Base-by-base conservation (phyloP, 2,797 vertebrate species). In the Semaprochilodus insignis region DNA sequence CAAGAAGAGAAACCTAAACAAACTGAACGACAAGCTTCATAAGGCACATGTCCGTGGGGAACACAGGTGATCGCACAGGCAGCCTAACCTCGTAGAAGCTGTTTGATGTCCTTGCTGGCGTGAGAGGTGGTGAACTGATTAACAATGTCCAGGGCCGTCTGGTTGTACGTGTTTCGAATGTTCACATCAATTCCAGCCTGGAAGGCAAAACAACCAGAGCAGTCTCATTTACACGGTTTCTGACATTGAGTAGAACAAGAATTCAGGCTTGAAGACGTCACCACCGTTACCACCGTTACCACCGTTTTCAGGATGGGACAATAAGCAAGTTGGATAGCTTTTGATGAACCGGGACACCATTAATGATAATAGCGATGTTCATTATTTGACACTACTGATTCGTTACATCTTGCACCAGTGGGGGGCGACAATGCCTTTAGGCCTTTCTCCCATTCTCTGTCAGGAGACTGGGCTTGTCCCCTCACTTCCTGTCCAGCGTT, bases 51-150 rank as follows among this genome's bases (percentile, higher is more conserved):
- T 10, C n/a, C n/a, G 7, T 19, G 31, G 31, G 31, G 16, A 62
- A 1, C 25, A 51, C 13, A 70, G 15, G 7, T 7, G 4, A 72
- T 7, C 11, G 8, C 25, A 73, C 2, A 55, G 16, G 8, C 51
- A 57, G 16, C 10, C 82, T 77, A 59, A 99, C 97, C 97, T 95
- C 98, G 89, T 0, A 99, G 94, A 31, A 99, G 95, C 91, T 98
- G 97, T 87, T 99, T 99, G 93, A 99, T 99, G 83, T 99, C 97
- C 84, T 96, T 96, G 95, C 98, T 98, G 92, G 97, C 97, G 0
- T 97, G 96, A 0, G 96, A 97, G 0, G 97, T 97, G 88, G 98
- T 99, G 93, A 99, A 99, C 91, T 99, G 98, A 90, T 99, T 99
- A 76, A 99, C 98, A 0, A 99, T 99, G 92, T 99, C 98, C 93